phyloP scores from a whole-genome alignment of 2,888 invertebrate species.

The Oxytorus armatus region DNA sequence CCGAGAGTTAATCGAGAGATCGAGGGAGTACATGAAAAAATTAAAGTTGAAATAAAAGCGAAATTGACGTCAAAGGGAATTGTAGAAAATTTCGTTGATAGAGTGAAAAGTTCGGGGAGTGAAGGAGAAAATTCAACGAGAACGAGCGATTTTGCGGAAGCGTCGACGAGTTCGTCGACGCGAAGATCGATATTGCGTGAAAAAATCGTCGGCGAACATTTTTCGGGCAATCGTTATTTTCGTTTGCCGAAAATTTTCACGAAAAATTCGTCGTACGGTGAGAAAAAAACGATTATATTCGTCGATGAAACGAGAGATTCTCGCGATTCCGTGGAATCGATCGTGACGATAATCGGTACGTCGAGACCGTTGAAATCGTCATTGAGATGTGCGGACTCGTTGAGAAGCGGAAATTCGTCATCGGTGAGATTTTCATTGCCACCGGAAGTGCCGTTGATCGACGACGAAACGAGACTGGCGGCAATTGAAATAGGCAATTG shows the following conservation, averaged over 20 bases:
- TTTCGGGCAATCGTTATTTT: conserved; percentile 16
- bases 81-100: background rate
- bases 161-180: conserved; percentile 55
- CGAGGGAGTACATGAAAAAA: conserved; percentile 9
- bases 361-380: conserved; percentile 63
- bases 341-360: conserved; percentile 56
- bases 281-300: conserved; percentile 49
- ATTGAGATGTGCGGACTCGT: conserved; percentile 19
- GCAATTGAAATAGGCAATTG: conserved; percentile 49
- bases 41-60: too few species aligned
- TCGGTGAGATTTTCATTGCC: conserved; percentile 65
- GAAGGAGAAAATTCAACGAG: background rate
- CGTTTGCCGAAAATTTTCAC: conserved; percentile 44
- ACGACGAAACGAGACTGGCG: background rate
- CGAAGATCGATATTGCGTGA: conserved; percentile 59
- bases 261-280: conserved; percentile 27
- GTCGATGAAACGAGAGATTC: conserved; percentile 35
- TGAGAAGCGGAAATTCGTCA: conserved; percentile 60
- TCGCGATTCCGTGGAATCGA: conserved; percentile 56
- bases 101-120: background rate
- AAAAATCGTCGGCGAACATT: background rate
- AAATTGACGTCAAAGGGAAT: too few species aligned
- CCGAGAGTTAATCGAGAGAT: conserved; percentile 41
- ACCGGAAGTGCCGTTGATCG: conserved; percentile 11
- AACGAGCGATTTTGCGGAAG: conserved; percentile 15